phyloP scores from a whole-genome alignment of 2,888 invertebrate genomes.

The Zygothrica quintamaculata region DNA sequence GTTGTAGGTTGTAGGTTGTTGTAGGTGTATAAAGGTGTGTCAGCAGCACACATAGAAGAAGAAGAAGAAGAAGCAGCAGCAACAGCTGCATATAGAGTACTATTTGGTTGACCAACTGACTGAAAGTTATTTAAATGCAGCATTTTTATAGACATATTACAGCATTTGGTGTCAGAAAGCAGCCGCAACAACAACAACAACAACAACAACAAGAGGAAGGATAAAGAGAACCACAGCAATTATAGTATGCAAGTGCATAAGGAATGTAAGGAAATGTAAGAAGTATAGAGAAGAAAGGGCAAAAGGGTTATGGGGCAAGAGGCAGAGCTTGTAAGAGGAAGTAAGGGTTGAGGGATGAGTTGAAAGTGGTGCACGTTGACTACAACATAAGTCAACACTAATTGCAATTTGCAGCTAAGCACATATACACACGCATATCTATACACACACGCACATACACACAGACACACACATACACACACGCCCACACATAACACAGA shows the following conservation, averaged over 20 bases:
- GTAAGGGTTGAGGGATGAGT: conserved; percentile 18
- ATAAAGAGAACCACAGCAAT: conserved; percentile 30
- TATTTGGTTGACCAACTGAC: conserved; percentile 28
- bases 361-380: conserved; percentile 56
- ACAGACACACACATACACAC: conserved; percentile 4
- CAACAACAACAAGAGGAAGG: conserved; percentile 11
- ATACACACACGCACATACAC: conserved; percentile 17
- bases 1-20: background rate
- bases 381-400: conserved; percentile 76
- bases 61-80: too few relatives aligned
- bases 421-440: conserved; percentile 34
- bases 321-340: background rate
- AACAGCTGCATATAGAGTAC: too few relatives aligned
- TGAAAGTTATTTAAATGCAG: conserved; percentile 40
- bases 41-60: too few relatives aligned
- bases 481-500: conserved; percentile 2
- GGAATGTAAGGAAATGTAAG: background rate
- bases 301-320: background rate
- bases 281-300: background rate
- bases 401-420: conserved; percentile 73
- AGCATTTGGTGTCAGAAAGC: conserved; percentile 33
- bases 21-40: background rate
- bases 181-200: conserved; percentile 16
- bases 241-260: conserved; percentile 31
- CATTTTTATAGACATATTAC: conserved; percentile 39